A percentile compares a stretch with the other conserved stretches of the same genome.
These are phyloP conservation scores for Peromyscus maniculatus DNA, from an alignment of 2,113 vertebrate species.

Conservation along the genomic window DNA sequence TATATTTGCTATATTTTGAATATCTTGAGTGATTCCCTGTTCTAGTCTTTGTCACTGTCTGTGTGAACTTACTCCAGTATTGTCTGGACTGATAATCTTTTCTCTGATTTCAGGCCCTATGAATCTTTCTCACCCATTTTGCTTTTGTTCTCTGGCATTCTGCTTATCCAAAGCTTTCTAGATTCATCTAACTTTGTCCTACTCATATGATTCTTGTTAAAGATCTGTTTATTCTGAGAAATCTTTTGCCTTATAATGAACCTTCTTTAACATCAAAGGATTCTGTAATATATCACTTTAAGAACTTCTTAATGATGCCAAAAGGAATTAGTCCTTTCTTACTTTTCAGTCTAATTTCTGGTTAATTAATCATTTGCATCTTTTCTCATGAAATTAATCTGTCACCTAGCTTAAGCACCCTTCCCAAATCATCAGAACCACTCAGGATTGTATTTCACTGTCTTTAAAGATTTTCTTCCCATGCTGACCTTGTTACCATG, in stretches of 20 bases:
- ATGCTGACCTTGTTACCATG: neutral
- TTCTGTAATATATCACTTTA: neutral
- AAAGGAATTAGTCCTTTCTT: conserved; percentile 2
- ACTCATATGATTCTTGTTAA: neutral
- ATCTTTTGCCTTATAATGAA: conserved; percentile 18
- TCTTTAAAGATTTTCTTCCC: conserved; percentile 54
- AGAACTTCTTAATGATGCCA: neutral
- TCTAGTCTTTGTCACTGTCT: neutral
- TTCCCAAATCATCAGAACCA: neutral
- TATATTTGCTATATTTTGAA: conserved; percentile 22
- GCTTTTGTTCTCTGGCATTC: neutral
- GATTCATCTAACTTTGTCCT: neutral
- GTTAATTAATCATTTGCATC: neutral
- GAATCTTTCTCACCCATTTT: neutral
- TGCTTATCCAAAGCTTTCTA: neutral
- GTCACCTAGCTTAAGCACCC: neutral
- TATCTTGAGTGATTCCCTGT: neutral
- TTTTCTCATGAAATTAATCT: neutral
- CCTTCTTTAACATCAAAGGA: neutral
- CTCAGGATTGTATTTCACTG: neutral
- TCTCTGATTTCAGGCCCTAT: neutral
- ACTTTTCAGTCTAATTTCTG: neutral
- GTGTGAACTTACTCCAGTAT: neutral
- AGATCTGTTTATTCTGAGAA: conserved; percentile 23
- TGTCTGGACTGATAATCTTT: neutral